Conservation (phyloP, 2,888 invertebrate species). For the Hemistola chrysoprasaria region DNA sequence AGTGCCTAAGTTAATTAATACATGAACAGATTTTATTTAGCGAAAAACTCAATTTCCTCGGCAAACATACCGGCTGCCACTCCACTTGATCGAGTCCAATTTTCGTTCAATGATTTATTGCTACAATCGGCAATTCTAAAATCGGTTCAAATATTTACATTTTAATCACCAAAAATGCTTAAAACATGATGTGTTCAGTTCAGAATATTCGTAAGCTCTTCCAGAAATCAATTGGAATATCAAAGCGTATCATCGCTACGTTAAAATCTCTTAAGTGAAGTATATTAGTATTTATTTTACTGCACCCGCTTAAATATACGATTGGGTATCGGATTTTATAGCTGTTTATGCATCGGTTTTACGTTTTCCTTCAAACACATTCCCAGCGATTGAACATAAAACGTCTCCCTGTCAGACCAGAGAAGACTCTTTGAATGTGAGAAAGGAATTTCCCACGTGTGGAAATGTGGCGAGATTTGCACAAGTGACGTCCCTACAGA, state of each 20-base stretch:
- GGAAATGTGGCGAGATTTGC: slow-evolving; percentile 54
- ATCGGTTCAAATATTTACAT: no score
- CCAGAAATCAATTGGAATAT: slow-evolving; percentile 12
- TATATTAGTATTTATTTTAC: slow-evolving; percentile 28
- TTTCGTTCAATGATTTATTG: slow-evolving; percentile 39
- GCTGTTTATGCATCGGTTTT: slow-evolving; percentile 43
- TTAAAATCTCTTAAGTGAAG: slow-evolving; percentile 4
- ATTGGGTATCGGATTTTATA: slow-evolving; percentile 28
- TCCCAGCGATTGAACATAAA: slow-evolving; percentile 56
- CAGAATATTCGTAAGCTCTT: no score
- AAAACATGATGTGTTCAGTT: no score
- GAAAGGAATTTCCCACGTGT: slow-evolving; percentile 48
- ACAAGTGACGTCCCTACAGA: slow-evolving; percentile 49
- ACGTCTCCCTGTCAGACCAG: slow-evolving; percentile 51
- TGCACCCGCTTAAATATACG: slow-evolving; percentile 20
- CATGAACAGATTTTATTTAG: slow-evolving; percentile 53
- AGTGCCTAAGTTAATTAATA: slow-evolving; percentile 59
- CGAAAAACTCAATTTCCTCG: slow-evolving; percentile 58
- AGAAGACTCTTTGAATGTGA: slow-evolving; percentile 47
- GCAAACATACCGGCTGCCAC: slow-evolving; percentile 47
- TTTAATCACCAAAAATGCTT: no score
- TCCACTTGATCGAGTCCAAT: slow-evolving; percentile 37
- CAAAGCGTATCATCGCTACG: slow-evolving; percentile 4
- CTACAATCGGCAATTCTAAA: slow-evolving; percentile 2
- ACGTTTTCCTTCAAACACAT: slow-evolving; percentile 45